Percentiles rank a stretch among this genome's conserved stretches.
Conservation (phyloP, 2,797 vertebrate genomes). For the Heterohyrax brucei region DNA sequence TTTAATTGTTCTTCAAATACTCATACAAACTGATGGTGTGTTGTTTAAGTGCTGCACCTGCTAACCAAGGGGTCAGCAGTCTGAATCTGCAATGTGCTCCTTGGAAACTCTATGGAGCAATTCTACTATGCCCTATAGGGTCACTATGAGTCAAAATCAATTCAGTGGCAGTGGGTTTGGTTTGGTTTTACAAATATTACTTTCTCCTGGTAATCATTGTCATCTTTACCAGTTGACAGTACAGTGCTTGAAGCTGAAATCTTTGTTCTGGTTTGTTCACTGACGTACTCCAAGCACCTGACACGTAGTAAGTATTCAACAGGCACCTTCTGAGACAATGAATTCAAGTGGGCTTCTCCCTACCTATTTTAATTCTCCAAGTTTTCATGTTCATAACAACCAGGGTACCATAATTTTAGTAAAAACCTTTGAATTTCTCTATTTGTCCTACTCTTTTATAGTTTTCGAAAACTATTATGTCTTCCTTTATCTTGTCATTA, state of each 20-base stretch:
- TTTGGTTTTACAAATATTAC: not conserved
- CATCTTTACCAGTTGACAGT: conserved; percentile 57
- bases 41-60: too few species aligned
- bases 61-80: too few species aligned
- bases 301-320: not conserved
- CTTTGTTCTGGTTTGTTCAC: not conserved
- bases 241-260: not conserved
- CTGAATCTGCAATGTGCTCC: too few species aligned
- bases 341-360: conserved; percentile 5
- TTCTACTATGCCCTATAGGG: too few species aligned
- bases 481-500: not conserved
- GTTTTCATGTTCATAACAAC: not conserved
- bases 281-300: not conserved
- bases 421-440: not conserved
- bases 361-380: conserved; percentile 46
- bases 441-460: not conserved
- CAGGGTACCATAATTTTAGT: not conserved
- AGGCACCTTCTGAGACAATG: not conserved
- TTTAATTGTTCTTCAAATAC: conserved; percentile 75
- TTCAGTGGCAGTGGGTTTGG: too few species aligned
- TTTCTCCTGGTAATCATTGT: conserved; percentile 74
- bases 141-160: too few species aligned
- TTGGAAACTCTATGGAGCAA: too few species aligned
- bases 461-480: not conserved
- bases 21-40: not conserved